Base-by-base conservation (phyloP, 1,140 invertebrate genomes). In the Heliconius hermathena region DNA sequence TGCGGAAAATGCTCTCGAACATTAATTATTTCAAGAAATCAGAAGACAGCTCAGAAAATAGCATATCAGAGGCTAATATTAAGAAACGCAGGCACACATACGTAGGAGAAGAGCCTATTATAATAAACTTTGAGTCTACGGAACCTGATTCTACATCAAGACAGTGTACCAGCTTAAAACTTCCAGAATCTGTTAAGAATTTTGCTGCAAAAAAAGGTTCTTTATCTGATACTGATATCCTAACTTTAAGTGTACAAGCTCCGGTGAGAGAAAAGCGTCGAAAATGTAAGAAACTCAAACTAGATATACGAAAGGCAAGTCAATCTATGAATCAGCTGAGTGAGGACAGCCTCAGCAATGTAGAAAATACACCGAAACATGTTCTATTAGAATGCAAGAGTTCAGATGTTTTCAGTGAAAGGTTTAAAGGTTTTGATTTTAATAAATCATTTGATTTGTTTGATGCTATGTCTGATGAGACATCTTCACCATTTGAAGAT, bases 291-390 rank as follows among this genome's bases (percentile, higher is more conserved):
- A 93, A 91, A 84, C 77, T 94, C 11, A 91, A 89, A 79, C 13
- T 94, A n/a, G 90, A 94, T 52, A 88, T 94, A 1, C 84, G 93
- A 74, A 91, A 92, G 82, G 91, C 90, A 3, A 93, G 87, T 33
- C 86, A 85, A 79, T 90, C 89, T 1, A 87, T 88, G 84, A 79
- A 86, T 46, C 79, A 83, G 26, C 36, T 85, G 33, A 79, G 57
- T 36, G 73, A 77, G 38, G 81, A 87, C 33, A 82, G 79, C 54
- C 82, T 82, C n/a, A 54, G 52, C 1, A 86, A 90, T 81, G 80
- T 88, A 8, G 93, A 93, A 79, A 94, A 94, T 54, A 94, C 93
- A 29, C 93, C 93, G 0, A 93, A 90, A 84, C 89, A 93, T 74
- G 82, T 91, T 1, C 76, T 89, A 6, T 72, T 94, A 22, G 88